Evolutionary conservation across 1,140 invertebrate genomes (phyloP).

Genomic region (Heterodera schachtii): DNA sequence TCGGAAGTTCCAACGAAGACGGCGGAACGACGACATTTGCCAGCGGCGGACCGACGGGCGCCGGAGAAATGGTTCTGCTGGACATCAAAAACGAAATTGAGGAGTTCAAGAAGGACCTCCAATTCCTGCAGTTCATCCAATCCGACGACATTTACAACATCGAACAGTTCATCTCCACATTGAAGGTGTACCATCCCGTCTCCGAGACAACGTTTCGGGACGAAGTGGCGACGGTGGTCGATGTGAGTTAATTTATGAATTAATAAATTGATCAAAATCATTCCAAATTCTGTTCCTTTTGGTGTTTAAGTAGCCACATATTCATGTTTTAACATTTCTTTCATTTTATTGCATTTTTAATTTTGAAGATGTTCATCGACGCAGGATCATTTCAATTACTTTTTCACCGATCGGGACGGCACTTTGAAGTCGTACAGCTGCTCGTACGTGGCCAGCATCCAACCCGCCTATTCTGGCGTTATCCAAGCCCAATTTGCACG

Average conservation of each 20-base stretch:
- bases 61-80: constrained; percentile 45
- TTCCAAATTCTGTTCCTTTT: too few species aligned
- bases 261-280: too few species aligned
- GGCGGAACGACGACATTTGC: neutral
- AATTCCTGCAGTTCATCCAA: constrained; percentile 62
- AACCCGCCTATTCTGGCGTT: constrained; percentile 64
- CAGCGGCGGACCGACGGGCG: constrained; percentile 1
- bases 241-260: constrained; percentile 46
- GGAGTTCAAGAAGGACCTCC: constrained; percentile 63
- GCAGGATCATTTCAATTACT: constrained; percentile 64
- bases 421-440: constrained; percentile 64
- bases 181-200: constrained; percentile 60
- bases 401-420: constrained; percentile 65
- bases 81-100: constrained; percentile 62
- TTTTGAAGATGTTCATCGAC: constrained; percentile 47
- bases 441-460: constrained; percentile 60
- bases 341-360: too few species aligned
- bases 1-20: neutral
- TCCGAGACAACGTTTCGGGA: constrained; percentile 67
- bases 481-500: constrained; percentile 65
- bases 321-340: too few species aligned
- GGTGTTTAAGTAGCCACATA: too few species aligned
- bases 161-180: constrained; percentile 30
- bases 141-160: constrained; percentile 62
- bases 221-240: constrained; percentile 53